These are phyloP conservation scores for Mizuhopecten yessoensis DNA, from an alignment of 1,140 invertebrate genomes.

Conservation along the genomic window DNA sequence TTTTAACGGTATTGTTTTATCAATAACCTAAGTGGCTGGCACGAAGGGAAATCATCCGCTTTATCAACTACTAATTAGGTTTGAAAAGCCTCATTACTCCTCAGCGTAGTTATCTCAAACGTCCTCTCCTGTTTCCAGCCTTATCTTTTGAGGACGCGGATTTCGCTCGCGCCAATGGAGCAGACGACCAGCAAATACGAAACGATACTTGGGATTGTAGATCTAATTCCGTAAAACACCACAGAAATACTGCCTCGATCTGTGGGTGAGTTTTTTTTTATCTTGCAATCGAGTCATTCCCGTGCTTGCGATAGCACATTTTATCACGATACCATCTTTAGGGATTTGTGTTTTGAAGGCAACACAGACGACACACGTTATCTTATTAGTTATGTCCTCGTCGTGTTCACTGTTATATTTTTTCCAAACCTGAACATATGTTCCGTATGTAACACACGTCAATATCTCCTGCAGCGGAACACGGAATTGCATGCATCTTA, in stretches of 20 bases:
- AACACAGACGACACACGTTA: background rate
- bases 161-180: constrained; percentile 15
- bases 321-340: constrained; percentile 1
- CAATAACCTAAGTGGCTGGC: constrained; percentile 23
- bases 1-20: constrained; percentile 27
- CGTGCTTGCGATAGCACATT: constrained; percentile 2
- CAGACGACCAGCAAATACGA: background rate
- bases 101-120: constrained; percentile 25
- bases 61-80: constrained; percentile 33
- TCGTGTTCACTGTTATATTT: background rate
- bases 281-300: constrained; percentile 16
- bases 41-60: constrained; percentile 24
- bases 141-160: constrained; percentile 33
- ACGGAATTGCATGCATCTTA: background rate
- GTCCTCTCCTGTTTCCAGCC: constrained; percentile 30
- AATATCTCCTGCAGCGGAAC: background rate
- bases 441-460: background rate
- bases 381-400: background rate
- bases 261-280: background rate
- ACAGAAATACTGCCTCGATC: constrained; percentile 4
- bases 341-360: constrained; percentile 23
- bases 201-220: constrained; percentile 6
- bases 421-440: background rate
- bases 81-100: constrained; percentile 38
- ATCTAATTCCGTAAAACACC: constrained; percentile 34